phyloP scores from a whole-genome alignment of 2,113 vertebrate genomes.

The Chaetodon auriga region DNA sequence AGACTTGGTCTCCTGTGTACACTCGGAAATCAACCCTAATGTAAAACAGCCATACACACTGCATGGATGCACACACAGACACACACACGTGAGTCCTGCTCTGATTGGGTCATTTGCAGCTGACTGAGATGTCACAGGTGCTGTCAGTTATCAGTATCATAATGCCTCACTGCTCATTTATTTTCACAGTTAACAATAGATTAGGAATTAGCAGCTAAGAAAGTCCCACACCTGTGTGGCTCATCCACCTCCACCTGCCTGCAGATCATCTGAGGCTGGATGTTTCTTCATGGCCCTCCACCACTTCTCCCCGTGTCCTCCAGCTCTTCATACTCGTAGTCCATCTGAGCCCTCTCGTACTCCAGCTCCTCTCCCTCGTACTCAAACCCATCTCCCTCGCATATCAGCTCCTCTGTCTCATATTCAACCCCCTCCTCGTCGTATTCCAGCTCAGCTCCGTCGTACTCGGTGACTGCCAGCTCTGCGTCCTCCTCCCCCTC shows the following conservation, averaged over 20 bases:
- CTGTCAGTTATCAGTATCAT: constrained; percentile 23
- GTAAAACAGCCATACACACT: constrained; percentile 22
- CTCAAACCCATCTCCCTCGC: constrained; percentile 77
- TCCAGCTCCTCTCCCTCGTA: constrained; percentile 79
- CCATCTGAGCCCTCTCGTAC: constrained; percentile 77
- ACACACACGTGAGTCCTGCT: constrained; percentile 60
- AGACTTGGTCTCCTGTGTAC: constrained; percentile 53
- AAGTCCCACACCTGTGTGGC: not conserved
- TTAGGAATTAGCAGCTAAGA: constrained; percentile 58
- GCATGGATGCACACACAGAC: constrained; percentile 10
- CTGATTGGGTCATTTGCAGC: constrained; percentile 51
- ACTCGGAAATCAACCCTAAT: constrained; percentile 18
- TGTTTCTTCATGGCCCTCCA: constrained; percentile 50
- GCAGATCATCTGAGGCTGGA: constrained; percentile 23
- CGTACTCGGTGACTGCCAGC: constrained; percentile 43
- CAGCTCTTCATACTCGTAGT: constrained; percentile 81
- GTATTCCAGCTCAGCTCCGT: constrained; percentile 71
- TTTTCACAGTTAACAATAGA: constrained; percentile 63
- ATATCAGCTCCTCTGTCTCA: constrained; percentile 80
- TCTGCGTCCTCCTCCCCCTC: constrained; percentile 50
- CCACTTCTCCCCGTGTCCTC: constrained; percentile 57
- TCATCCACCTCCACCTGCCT: constrained; percentile 41
- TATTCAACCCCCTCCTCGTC: constrained; percentile 78
- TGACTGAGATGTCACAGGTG: constrained; percentile 60
- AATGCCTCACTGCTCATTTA: constrained; percentile 47